Base-by-base conservation (phyloP, 37 sponge, comb jelly and placozoan genomes). In the Aplysina aerophoba region DNA sequence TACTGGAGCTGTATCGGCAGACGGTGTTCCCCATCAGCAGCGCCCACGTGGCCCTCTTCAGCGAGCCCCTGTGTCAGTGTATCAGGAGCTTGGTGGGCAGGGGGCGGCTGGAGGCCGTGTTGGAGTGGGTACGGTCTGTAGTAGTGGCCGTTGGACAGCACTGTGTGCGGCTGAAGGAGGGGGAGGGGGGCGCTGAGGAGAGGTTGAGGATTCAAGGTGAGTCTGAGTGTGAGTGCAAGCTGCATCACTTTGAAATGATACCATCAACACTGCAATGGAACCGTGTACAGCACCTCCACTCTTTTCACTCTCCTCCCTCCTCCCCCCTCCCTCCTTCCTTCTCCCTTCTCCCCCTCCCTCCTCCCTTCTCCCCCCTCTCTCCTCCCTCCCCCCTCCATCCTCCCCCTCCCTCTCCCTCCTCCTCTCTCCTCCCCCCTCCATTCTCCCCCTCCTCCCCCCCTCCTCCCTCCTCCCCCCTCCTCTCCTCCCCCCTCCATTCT, bases 391-490 rank as follows among this genome's bases (percentile, higher is more conserved):
- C 11, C 58, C 80, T 30, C 57, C 27, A 14, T 30, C 57, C 80
- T 25, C 28, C 80, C 80, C 20, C 15, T 30, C 30, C 54, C 80
- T 58, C 55, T 58, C 57, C 80, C 58, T 14, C 80, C 56, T 20
- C 80, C 57, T 21, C n/a, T n/a, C n/a, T n/a, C 58, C 80, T 30
- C 57, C 27, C 31, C 57, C 57, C 80, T 25, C 28, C 80, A 57
- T 1, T 13, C 58, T 15, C 54, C 80, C 80, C 55, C 80, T 30
- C 80, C 58, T 14, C 80, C 56, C 80, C 57, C 11, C 58, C 80
- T 30, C 57, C 27, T n/a, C 57, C 57, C 80, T 25, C 28, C 80
- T 58, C 20, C 15, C 58, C 30, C 54, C 80, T 58, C 55, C 80
- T 30, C 80, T 30, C 24, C 80, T 31, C 27, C 80, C 57, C 11